These are phyloP conservation scores for Drosophila ananassae DNA, from an alignment of 1,140 invertebrate genomes.

Conservation along the genomic window DNA sequence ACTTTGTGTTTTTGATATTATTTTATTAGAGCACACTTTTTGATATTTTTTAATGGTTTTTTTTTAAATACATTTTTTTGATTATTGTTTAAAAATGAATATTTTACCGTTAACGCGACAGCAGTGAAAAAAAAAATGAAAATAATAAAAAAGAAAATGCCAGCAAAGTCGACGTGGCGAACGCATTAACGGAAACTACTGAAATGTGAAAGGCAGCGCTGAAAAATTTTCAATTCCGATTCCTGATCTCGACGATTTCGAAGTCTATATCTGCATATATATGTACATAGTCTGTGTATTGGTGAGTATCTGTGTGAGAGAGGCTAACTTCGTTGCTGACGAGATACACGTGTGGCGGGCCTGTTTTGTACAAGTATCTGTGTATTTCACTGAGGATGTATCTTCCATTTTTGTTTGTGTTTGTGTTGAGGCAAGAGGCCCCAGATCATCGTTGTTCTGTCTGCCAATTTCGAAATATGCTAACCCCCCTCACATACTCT, in stretches of 20 bases:
- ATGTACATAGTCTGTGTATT: not conserved
- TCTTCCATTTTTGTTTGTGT: slow-evolving; percentile 31
- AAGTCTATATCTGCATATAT: slow-evolving; percentile 27
- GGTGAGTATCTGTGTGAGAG: slow-evolving; percentile 39
- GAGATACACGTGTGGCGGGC: slow-evolving; percentile 9
- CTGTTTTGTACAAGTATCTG: slow-evolving; percentile 11
- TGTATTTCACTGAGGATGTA: slow-evolving; percentile 26
- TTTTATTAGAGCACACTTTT: slow-evolving; percentile 26
- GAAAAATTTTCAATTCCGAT: slow-evolving; percentile 73
- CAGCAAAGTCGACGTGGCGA: slow-evolving; percentile 56
- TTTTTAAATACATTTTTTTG: not conserved
- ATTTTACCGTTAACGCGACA: slow-evolving; percentile 32
- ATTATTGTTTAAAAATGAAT: slow-evolving; percentile 8
- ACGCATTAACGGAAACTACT: slow-evolving; percentile 81
- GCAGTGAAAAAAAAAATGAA: slow-evolving; percentile 27
- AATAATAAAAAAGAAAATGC: slow-evolving; percentile 24
- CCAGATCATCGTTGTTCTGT: slow-evolving; percentile 35
- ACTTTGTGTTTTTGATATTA: slow-evolving; percentile 1
- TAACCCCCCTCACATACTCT: slow-evolving; percentile 10
- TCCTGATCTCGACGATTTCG: slow-evolving; percentile 54
- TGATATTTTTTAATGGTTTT: not conserved
- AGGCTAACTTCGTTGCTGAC: slow-evolving; percentile 48
- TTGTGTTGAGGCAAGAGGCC: slow-evolving; percentile 50
- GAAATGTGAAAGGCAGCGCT: slow-evolving; percentile 77
- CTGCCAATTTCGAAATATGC: slow-evolving; percentile 76